A percentile compares a stretch with the other conserved stretches of the same genome.
These are phyloP conservation scores for Clarias macrocephalus DNA, from an alignment of 2,113 vertebrate species.

Conservation along the genomic window DNA sequence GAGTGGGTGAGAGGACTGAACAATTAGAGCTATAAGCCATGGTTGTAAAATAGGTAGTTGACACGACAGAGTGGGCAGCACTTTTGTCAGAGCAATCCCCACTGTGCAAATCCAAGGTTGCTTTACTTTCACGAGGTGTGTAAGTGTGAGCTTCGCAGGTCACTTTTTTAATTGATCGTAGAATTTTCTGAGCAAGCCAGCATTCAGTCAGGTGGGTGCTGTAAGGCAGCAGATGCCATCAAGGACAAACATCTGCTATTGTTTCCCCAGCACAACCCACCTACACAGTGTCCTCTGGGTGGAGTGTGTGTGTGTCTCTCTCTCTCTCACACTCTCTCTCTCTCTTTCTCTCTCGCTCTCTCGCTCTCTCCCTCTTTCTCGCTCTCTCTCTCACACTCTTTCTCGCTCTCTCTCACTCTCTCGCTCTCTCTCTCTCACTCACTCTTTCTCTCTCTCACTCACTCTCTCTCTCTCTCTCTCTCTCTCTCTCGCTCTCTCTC, in stretches of 20 bases:
- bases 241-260: slow-evolving; percentile 52
- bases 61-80: slow-evolving; percentile 39
- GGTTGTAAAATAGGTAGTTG: slow-evolving; percentile 43
- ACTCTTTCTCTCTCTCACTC: not conserved
- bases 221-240: slow-evolving; percentile 21
- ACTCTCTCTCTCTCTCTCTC: not conserved
- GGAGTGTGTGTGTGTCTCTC: too few species aligned
- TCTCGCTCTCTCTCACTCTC: not conserved
- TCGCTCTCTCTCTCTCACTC: not conserved
- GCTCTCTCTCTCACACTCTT: not conserved
- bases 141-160: slow-evolving; percentile 22
- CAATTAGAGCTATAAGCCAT: slow-evolving; percentile 33
- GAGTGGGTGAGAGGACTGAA: slow-evolving; percentile 33
- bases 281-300: slow-evolving; percentile 22
- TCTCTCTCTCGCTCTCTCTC: not conserved
- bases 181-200: slow-evolving; percentile 11
- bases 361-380: not conserved
- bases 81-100: slow-evolving; percentile 42
- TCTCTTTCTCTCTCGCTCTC: not conserved
- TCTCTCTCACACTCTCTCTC: not conserved
- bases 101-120: slow-evolving; percentile 40
- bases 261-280: slow-evolving; percentile 30
- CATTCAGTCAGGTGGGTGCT: slow-evolving; percentile 40
- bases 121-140: slow-evolving; percentile 24
- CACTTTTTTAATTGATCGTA: slow-evolving; percentile 50